Percentiles rank a stretch among this genome's conserved stretches.
These are phyloP conservation scores for Calephelis perditalis DNA, from an alignment of 2,888 invertebrate genomes.

Conservation along the genomic window DNA sequence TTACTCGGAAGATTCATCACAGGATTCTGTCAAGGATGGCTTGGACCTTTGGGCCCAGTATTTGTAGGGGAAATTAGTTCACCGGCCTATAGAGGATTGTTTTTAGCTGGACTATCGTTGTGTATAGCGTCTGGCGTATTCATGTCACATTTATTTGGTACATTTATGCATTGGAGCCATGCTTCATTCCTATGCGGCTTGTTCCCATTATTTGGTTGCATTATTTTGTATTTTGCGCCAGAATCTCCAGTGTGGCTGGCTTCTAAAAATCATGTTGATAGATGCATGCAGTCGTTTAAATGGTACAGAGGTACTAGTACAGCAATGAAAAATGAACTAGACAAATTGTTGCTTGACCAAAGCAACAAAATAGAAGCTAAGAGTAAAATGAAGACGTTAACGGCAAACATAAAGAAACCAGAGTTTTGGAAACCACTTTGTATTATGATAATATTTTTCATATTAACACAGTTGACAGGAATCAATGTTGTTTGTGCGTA, in stretches of 20 bases:
- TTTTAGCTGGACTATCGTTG: slow-evolving; percentile 80
- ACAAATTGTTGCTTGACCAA: slow-evolving; percentile 64
- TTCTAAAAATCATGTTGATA: slow-evolving; percentile 74
- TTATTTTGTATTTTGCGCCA: slow-evolving; percentile 77
- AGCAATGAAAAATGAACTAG: slow-evolving; percentile 68
- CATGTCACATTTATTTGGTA: slow-evolving; percentile 81
- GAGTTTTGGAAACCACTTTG: slow-evolving; percentile 80
- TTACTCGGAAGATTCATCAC: slow-evolving; percentile 77
- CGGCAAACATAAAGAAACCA: slow-evolving; percentile 62
- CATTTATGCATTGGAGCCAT: slow-evolving; percentile 78
- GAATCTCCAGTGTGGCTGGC: slow-evolving; percentile 85
- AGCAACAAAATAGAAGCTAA: slow-evolving; percentile 46
- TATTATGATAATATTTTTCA: slow-evolving; percentile 81
- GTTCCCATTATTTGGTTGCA: slow-evolving; percentile 71
- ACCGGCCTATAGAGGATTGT: slow-evolving; percentile 79
- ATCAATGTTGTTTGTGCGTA: slow-evolving; percentile 85
- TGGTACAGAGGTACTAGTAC: slow-evolving; percentile 78
- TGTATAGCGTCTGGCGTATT: slow-evolving; percentile 82
- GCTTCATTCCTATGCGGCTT: slow-evolving; percentile 75
- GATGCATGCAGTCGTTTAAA: slow-evolving; percentile 78
- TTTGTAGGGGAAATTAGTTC: slow-evolving; percentile 79
- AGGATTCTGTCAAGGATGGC: slow-evolving; percentile 77
- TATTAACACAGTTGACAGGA: slow-evolving; percentile 83
- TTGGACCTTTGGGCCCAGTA: slow-evolving; percentile 76
- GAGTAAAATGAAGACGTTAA: slow-evolving; percentile 53